Evolutionary conservation across 2,888 invertebrate genomes (phyloP), one percentile per base, ranked within the genome.

Genomic region (Mongoloraphidia duomilia): DNA sequence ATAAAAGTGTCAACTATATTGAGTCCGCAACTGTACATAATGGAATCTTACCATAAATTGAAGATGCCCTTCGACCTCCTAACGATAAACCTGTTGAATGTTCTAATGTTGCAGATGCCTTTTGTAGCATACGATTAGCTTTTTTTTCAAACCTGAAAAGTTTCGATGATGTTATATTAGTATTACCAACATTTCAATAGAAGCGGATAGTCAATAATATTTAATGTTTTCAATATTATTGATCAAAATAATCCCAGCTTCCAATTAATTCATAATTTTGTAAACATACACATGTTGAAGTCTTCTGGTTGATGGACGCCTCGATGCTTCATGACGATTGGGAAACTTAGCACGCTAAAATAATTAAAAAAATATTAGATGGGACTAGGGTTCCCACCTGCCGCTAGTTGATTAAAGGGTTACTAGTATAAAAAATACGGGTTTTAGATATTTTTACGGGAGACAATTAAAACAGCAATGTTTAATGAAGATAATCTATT

Each of bases 111-210:
- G 86, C 90, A 1, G 86, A 88, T 0, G 85, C 92, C 61, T 78
- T 85, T 66, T 82, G 71, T 61, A 92, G 75, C 74, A 90, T 82
- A 63, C 84, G 84, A 60, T 85, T 88, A 0, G 87, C 90, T 61
- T 85, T 84, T 60, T 79, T 78, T 64, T 88, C 87, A 54, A 88
- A 76, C 11, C 80, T 80, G 54, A 12, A 63, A 55, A 33, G 42
- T 49, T 38, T 11, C 14, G 2, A 46, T 33, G 41, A 13, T n/a
- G 45, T 17, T 41, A 17, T 37, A 8, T 44, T 37, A 11, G 14
- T 49, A 41, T 33, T 46, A 17, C 41, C 41, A 51, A 41, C 11
- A 39, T 45, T 34, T 41, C n/a, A 9, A 37, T 34, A n/a, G 34
- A 26, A n/a, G n/a, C n/a, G n/a, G n/a, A n/a, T n/a, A n/a, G n/a